A percentile compares a stretch with the other conserved stretches of the same genome.
Conservation (phyloP, 2,888 invertebrate genomes). For the Hemicrepidius hirtus region DNA sequence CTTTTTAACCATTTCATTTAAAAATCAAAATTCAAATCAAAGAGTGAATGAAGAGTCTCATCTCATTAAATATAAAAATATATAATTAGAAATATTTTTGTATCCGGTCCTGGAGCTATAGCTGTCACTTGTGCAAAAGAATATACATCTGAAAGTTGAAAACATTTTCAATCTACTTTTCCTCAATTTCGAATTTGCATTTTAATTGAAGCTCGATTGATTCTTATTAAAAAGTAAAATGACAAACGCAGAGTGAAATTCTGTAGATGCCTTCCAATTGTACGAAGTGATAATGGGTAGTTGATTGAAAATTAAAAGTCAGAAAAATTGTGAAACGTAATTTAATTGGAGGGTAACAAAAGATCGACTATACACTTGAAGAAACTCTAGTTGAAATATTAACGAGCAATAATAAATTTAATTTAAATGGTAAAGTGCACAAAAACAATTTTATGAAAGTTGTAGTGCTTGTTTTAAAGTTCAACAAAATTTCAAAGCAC, state of each 20-base stretch:
- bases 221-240: conserved; percentile 57
- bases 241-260: conserved; percentile 50
- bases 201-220: conserved; percentile 61
- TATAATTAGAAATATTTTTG: not conserved
- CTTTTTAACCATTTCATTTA: not conserved
- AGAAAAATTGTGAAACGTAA: conserved; percentile 43
- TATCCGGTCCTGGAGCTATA: conserved; percentile 8
- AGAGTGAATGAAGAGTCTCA: not conserved
- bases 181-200: conserved; percentile 57
- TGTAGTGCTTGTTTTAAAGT: conserved; percentile 34
- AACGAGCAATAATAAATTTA: conserved; percentile 14
- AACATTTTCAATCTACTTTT: conserved; percentile 52
- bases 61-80: not conserved
- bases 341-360: conserved; percentile 42
- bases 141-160: conserved; percentile 38
- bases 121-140: conserved; percentile 7
- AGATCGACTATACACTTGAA: not conserved
- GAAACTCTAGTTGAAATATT: conserved; percentile 18
- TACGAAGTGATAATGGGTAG: conserved; percentile 51
- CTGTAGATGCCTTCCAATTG: conserved; percentile 49
- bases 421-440: conserved; percentile 7
- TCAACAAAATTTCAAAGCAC: conserved; percentile 36
- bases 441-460: conserved; percentile 23
- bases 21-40: not conserved
- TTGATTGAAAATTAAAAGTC: conserved; percentile 53